Evolutionary conservation across 2,888 invertebrate species (phyloP).

Genomic region (Chymomyza procnemis): DNA sequence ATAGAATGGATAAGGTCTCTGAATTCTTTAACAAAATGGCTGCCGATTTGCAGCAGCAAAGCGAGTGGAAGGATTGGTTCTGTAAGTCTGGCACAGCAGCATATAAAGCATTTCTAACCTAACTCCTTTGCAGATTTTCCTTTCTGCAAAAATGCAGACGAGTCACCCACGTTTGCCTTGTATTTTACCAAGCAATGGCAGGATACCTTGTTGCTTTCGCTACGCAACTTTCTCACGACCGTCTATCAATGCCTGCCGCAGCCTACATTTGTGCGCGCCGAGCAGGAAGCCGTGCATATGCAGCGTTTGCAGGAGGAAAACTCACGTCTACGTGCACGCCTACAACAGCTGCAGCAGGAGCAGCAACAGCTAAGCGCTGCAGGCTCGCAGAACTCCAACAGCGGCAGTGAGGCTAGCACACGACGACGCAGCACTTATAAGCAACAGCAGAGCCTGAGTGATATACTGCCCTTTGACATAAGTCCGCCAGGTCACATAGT

Average conservation of each 20-base stretch:
- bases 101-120: no score
- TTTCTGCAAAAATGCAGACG: constrained; percentile 94
- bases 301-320: constrained; percentile 92
- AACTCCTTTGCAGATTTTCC: constrained; percentile 88
- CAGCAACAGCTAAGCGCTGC: constrained; percentile 44
- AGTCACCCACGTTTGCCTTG: constrained; percentile 90
- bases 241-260: constrained; percentile 92
- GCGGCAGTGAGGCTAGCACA: constrained; percentile 31
- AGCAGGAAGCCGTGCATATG: constrained; percentile 89
- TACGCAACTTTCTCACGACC: constrained; percentile 95
- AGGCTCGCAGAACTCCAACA: constrained; percentile 40
- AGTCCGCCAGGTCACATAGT: constrained; percentile 88
- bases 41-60: constrained; percentile 90
- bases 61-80: constrained; percentile 99
- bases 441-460: constrained; percentile 80
- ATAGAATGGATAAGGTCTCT: constrained; percentile 89
- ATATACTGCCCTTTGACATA: constrained; percentile 84
- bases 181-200: constrained; percentile 97
- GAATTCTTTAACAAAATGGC: constrained; percentile 95
- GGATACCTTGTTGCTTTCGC: constrained; percentile 91
- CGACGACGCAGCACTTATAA: constrained; percentile 75
- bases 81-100: constrained; percentile 83
- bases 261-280: constrained; percentile 90
- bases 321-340: constrained; percentile 82
- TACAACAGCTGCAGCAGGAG: constrained; percentile 69